A percentile compares a stretch with the other conserved stretches of the same genome.
phyloP scores from a whole-genome alignment of 2,797 vertebrate species.

The Acrossocheilus wenchowensis region DNA sequence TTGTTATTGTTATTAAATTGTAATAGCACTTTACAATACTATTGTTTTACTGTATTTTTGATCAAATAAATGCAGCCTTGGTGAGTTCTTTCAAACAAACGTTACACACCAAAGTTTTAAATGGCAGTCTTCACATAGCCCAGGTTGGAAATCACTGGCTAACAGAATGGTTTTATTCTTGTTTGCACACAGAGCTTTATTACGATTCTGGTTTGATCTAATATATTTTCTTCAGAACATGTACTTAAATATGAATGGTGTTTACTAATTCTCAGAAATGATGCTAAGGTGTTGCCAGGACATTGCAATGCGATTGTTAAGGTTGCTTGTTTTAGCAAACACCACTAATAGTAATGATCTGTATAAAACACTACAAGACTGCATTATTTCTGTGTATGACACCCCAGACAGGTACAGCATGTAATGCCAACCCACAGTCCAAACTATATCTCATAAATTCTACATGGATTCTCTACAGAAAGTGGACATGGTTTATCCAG shows the following conservation, averaged over 20 bases:
- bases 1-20: not conserved
- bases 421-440: not conserved
- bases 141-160: not conserved
- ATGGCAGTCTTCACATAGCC: too few species aligned
- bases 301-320: too few species aligned
- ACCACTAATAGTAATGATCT: not conserved
- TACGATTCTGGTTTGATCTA: not conserved
- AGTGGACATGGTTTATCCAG: not conserved
- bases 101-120: too few species aligned
- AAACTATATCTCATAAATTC: not conserved
- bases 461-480: not conserved
- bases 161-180: not conserved
- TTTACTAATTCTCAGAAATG: not conserved
- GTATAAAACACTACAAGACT: not conserved
- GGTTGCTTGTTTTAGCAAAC: not conserved
- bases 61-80: not conserved
- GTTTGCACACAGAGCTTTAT: not conserved
- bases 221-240: not conserved
- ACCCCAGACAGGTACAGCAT: not conserved
- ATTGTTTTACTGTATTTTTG: not conserved
- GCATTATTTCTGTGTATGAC: not conserved
- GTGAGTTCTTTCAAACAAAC: too few species aligned
- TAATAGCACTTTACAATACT: not conserved
- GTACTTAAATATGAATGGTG: not conserved
- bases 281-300: not conserved